A percentile compares a stretch with the other conserved stretches of the same genome.
These are phyloP conservation scores for Poeciliopsis prolifica DNA, from an alignment of 2,113 vertebrate species.

Conservation along the genomic window DNA sequence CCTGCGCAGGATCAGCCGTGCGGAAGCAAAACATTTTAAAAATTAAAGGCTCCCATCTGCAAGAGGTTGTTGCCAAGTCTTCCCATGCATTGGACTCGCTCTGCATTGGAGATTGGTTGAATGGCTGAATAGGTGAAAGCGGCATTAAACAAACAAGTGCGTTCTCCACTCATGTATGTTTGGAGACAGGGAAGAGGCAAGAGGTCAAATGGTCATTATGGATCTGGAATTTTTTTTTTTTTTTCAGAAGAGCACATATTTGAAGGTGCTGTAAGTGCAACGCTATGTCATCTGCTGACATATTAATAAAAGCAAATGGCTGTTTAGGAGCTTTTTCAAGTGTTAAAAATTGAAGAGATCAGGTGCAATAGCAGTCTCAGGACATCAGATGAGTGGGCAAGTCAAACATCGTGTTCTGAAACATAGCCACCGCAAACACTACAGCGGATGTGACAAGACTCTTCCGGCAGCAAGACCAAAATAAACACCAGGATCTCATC, in stretches of 20 bases:
- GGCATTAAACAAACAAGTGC: conserved; percentile 73
- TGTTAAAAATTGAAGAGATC: conserved; percentile 67
- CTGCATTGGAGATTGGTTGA: conserved; percentile 64
- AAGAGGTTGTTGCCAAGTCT: conserved; percentile 40
- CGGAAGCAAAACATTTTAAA: conserved; percentile 77
- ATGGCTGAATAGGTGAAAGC: conserved; percentile 75
- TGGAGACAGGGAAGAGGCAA: conserved; percentile 58
- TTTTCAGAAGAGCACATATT: conserved; percentile 62
- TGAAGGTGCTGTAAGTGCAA: conserved; percentile 63
- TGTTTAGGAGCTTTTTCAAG: conserved; percentile 68
- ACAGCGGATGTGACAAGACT: conserved; percentile 31
- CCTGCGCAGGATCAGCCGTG: conserved; percentile 64
- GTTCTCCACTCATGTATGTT: conserved; percentile 46
- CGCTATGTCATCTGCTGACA: conserved; percentile 57
- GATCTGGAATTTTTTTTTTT: conserved; percentile 51
- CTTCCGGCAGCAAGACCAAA: conserved; percentile 1
- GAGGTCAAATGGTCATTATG: conserved; percentile 78
- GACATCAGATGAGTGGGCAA: conserved; percentile 48
- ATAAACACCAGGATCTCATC: neutral
- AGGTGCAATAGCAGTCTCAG: conserved; percentile 49
- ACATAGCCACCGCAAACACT: conserved; percentile 66
- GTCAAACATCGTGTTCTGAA: conserved; percentile 71
- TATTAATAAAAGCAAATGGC: conserved; percentile 75
- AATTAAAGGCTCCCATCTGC: conserved; percentile 78
- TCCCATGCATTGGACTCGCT: conserved; percentile 44